Evolutionary conservation across 2,113 vertebrate genomes (phyloP), one percentile per base, ranked within the genome.

Genomic region (Ramphastos sulfuratus): DNA sequence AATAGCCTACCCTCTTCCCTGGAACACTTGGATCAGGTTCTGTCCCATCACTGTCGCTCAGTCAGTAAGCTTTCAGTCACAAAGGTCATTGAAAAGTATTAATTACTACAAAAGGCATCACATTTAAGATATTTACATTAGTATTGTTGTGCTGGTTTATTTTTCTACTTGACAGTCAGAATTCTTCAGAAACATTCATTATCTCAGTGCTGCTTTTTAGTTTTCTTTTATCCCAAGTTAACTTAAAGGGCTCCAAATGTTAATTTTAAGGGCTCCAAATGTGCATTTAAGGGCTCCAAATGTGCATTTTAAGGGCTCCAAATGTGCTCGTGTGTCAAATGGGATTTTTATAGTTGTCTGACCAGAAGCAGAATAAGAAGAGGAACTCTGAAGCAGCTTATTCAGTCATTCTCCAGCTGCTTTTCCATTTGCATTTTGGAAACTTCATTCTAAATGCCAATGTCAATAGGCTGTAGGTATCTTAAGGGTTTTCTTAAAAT

Each of bases 381-480:
- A 69, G 27, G 27, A 86, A 7, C 4, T 56, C 27, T 46, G 58
- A 75, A 79, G 30, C 58, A 58, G 21, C 27, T 93, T 94, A 82
- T 81, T 89, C 46, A 78, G 24, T 56, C 35, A 73, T 56, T 70
- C 27, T 48, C 86, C 30, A 55, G 74, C 27, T 31, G 82, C 33
- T 85, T 94, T 89, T 85, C 15, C 23, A 82, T 65, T 74, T 90
- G 66, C 50, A 84, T 86, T 81, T 96, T 87, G 20, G 70, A 90
- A 92, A 79, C 37, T n/a, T 89, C 31, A 64, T 25, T 56, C 21
- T 73, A 93, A 94, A 92, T 74, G 42, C 27, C 86, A 74, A 1
- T 70, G 71, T 69, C 83, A 93, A 19, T 75, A 72, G 65, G 83
- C 60, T 72, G 15, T 42, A 85, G 46, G 31, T 58, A 76, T 86